These are phyloP conservation scores for Chelonoidis abingdonii DNA, from an alignment of 2,113 vertebrate species.

Conservation along the genomic window DNA sequence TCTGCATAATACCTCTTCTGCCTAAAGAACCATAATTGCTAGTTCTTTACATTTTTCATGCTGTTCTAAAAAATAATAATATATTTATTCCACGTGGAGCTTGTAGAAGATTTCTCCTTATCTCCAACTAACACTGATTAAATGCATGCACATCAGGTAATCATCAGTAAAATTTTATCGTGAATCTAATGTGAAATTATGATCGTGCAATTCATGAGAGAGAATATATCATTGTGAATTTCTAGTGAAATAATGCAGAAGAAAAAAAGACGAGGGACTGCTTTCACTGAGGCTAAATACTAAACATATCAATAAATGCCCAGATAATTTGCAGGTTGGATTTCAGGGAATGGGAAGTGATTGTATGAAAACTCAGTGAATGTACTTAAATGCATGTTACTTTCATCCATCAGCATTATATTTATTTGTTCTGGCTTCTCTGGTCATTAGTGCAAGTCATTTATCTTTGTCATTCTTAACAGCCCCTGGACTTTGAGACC, in stretches of 20 bases:
- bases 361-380: constrained; percentile 71
- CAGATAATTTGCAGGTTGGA: constrained; percentile 61
- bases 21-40: constrained; percentile 66
- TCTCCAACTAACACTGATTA: constrained; percentile 62
- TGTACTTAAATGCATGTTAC: constrained; percentile 59
- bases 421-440: constrained; percentile 74
- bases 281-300: constrained; percentile 65
- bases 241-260: constrained; percentile 68
- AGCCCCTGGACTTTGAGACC: constrained; percentile 96
- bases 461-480: constrained; percentile 80
- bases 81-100: constrained; percentile 70
- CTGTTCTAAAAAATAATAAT: constrained; percentile 70
- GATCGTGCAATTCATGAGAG: constrained; percentile 60
- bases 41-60: constrained; percentile 56
- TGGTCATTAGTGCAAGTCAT: constrained; percentile 78
- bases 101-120: constrained; percentile 54
- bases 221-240: constrained; percentile 67
- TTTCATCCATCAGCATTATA: constrained; percentile 76
- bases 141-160: constrained; percentile 40
- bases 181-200: constrained; percentile 73
- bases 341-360: constrained; percentile 44
- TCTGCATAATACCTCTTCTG: constrained; percentile 34
- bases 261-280: constrained; percentile 55
- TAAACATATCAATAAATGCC: constrained; percentile 71
- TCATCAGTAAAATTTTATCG: constrained; percentile 65